phyloP scores from a whole-genome alignment of 2,888 invertebrate species.

The Metellina segmentata region DNA sequence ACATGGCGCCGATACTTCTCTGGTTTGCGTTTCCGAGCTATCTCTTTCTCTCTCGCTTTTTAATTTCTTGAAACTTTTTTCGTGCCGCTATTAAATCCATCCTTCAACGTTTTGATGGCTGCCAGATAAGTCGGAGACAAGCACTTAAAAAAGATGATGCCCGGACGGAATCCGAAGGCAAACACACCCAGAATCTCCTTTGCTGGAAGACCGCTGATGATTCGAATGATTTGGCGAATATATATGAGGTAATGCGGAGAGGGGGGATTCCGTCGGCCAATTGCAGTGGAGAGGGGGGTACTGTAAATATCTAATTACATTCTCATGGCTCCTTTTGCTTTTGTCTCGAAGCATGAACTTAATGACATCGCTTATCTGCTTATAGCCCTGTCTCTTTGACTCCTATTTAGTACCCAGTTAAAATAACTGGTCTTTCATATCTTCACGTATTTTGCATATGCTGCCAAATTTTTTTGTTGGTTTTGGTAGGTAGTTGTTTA shows the following conservation, averaged over 20 bases:
- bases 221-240: background rate
- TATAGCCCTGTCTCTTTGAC: too few species aligned
- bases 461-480: too few species aligned
- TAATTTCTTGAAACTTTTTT: background rate
- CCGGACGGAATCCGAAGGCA: constrained; percentile 45
- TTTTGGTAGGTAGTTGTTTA: too few species aligned
- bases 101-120: constrained; percentile 70
- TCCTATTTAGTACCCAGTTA: too few species aligned
- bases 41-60: background rate
- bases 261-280: too few species aligned
- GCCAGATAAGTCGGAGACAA: constrained; percentile 66
- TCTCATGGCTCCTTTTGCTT: too few species aligned
- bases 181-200: constrained; percentile 60
- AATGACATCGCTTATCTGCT: too few species aligned
- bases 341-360: too few species aligned
- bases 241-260: background rate
- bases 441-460: too few species aligned
- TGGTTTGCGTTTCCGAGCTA: background rate
- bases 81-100: constrained; percentile 65
- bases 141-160: constrained; percentile 60
- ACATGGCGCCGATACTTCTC: constrained; percentile 35
- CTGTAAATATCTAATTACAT: too few species aligned
- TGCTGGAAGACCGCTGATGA: background rate
- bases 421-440: too few species aligned
- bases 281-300: too few species aligned